Evolutionary conservation across 2,888 invertebrate species (phyloP), one percentile per base, ranked within the genome.

Genomic region (Melitaea athalia): DNA sequence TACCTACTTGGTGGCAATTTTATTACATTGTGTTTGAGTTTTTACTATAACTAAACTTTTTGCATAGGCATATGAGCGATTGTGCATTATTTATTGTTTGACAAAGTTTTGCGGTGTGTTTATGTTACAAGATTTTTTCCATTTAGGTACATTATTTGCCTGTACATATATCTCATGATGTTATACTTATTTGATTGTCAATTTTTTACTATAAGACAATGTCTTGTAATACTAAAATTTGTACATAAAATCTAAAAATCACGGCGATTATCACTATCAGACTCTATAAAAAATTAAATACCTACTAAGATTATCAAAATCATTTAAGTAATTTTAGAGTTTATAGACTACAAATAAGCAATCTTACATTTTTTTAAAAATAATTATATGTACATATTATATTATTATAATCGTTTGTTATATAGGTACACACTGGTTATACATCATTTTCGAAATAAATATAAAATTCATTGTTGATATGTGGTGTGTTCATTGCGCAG

Each of bases 1-100:
- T n/a, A n/a, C n/a, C n/a, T 65, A 68, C 67, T 69, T 67, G 71
- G 67, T 63, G 72, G 69, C 67, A 67, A 55, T 67, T 74, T 71
- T 70, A 61, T 52, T 59, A 69, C 72, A 82, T 83, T 83, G 81
- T 83, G 74, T 76, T 71, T 70, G 71, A 72, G 68, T 75, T 79
- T 72, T 77, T 79, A 75, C 79, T 81, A 72, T 14, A 17, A 17
- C 15, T 17, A 55, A 69, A 71, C 71, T 82, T 84, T 85, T 82
- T 82, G 77, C 76, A 73, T 71, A 73, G 72, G 66, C 74, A 38
- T 77, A 84, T 84, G 79, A 76, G 86, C 83, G 86, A 88, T 84
- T 78, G 78, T 76, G 77, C 79, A 85, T 85, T 89, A 86, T 85
- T 82, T 82, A 87, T 89, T 88, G 89, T 89, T 83, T 78, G 76